Evolutionary conservation across 35 echinoderm and acorn worm species (phyloP), one percentile per base, ranked within the genome.

Genomic region (Eucidaris tribuloides): DNA sequence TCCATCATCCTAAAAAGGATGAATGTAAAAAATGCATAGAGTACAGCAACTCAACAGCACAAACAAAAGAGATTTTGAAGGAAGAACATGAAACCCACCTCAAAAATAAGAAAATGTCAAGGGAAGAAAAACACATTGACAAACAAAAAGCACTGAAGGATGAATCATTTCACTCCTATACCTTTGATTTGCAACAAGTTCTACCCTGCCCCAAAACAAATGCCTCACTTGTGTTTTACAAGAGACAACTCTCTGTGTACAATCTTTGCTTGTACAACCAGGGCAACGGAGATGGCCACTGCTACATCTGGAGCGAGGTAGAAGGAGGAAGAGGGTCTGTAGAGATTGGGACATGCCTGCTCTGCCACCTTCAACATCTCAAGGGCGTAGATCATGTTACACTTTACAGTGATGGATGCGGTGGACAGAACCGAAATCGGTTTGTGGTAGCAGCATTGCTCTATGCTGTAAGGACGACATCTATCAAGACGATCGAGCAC

Each of bases 161-260:
- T 46, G 19, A 25, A 3, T 42, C 49, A 17, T 78, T 43, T 27
- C 2, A 61, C 6, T 76, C 84, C 2, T 59, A 58, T 40, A 78
- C 84, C n/a, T 78, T 86, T 59, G 84, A 86, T 28, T 31, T 86
- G 31, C 66, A 86, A 41, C 43, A 37, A 27, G 84, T 86, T 17
- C 59, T 76, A 19, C 54, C 49, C 3, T 39, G 45, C 5, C 84
- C 71, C 5, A 45, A 6, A 2, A 28, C 49, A 13, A 61, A 78
- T 78, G 71, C 49, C 2, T 78, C 46, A 2, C 46, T 86, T 0
- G 2, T 86, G 37, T 86, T 78, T 45, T 86, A 78, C 71, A 86
- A 86, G 22, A 57, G 80, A 20, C 18, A 60, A 24, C 58, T 82
- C 2, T 82, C 80, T 17, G 20, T 29, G 20, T 82, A 82, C 18